phyloP scores from a whole-genome alignment of 2,113 vertebrate species.

The Pterocles orientalis region DNA sequence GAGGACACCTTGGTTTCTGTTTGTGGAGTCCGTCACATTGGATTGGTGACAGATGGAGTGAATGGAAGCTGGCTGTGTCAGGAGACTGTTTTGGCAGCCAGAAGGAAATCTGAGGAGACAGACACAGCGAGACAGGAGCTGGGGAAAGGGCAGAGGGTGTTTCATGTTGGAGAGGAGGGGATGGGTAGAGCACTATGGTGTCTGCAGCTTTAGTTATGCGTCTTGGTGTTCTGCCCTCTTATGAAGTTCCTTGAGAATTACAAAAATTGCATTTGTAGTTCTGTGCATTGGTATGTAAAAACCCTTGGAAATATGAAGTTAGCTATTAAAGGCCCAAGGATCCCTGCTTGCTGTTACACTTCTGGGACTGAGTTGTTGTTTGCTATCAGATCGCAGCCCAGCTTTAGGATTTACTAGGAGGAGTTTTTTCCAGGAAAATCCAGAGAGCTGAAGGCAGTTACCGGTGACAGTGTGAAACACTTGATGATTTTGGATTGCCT shows the following conservation, averaged over 20 bases:
- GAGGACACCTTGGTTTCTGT: background rate
- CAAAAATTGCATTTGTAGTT: background rate
- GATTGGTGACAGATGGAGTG: slow-evolving; percentile 61
- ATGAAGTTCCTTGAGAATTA: background rate
- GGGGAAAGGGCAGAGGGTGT: slow-evolving; percentile 16
- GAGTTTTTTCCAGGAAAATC: background rate
- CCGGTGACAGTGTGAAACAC: background rate
- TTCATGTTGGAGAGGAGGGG: background rate
- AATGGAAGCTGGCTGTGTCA: slow-evolving; percentile 34
- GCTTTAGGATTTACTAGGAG: background rate
- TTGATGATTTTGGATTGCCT: background rate
- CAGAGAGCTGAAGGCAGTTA: background rate
- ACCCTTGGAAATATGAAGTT: background rate
- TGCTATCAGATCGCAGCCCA: background rate
- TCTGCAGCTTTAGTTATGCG: background rate
- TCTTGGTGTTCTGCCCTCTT: background rate
- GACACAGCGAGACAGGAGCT: background rate
- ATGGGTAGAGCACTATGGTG: slow-evolving; percentile 9
- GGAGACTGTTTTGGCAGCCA: slow-evolving; percentile 40
- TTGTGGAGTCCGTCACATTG: slow-evolving; percentile 4
- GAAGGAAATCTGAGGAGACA: background rate
- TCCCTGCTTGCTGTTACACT: background rate
- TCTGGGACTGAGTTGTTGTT: background rate
- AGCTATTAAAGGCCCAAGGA: background rate
- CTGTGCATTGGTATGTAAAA: background rate